Conservation (phyloP, 2,797 vertebrate species). For the Brachymystax lenok region DNA sequence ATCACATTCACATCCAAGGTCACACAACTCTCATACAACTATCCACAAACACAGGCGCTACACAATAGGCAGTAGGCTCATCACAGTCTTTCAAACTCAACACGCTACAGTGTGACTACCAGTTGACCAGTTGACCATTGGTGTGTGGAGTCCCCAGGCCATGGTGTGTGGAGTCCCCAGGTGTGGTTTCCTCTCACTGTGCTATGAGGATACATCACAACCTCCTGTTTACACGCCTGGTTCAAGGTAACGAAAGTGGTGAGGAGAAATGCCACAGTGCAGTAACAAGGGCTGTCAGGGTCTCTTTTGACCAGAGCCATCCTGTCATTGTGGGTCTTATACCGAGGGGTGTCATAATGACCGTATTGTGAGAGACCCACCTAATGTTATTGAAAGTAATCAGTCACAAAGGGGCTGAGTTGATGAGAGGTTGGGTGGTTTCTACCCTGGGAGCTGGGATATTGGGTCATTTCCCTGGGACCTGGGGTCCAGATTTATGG, state of each 20-base stretch:
- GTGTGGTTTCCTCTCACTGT: constrained; percentile 55
- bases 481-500: constrained; percentile 6
- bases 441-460: constrained; percentile 26
- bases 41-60: constrained; percentile 47
- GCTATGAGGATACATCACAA: constrained; percentile 51
- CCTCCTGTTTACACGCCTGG: constrained; percentile 66
- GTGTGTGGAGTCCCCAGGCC: constrained; percentile 59
- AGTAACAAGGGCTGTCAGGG: constrained; percentile 22
- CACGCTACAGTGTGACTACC: constrained; percentile 32
- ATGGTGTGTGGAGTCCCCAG: constrained; percentile 55
- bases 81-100: constrained; percentile 41
- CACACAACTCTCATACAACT: constrained; percentile 35
- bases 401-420: constrained; percentile 25
- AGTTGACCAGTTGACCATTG: constrained; percentile 50
- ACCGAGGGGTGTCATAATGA: constrained; percentile 24
- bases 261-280: constrained; percentile 25
- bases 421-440: constrained; percentile 41
- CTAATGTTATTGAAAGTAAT: constrained; percentile 32
- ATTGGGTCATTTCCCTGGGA: neutral
- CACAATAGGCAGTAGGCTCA: constrained; percentile 45
- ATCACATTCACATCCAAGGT: constrained; percentile 31
- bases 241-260: constrained; percentile 57
- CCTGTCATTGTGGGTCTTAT: constrained; percentile 64
- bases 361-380: constrained; percentile 9
- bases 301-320: constrained; percentile 59